A percentile compares a stretch with the other conserved stretches of the same genome.
Evolutionary conservation across 2,113 vertebrate genomes (phyloP).

Genomic region (human (Homo sapiens)): GRCh38 chr6:132299501-132300000

Average conservation of each 20-base stretch:
- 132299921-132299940: neutral
- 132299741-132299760: neutral
- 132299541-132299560: neutral
- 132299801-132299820: neutral
- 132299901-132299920: neutral
- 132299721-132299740: neutral
- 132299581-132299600: no score
- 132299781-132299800: neutral
- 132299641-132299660: neutral
- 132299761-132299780: no score
- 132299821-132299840: constrained; percentile 62
- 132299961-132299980: neutral
- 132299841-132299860: constrained; percentile 43
- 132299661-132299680: neutral
- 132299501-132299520: neutral
- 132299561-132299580: no score
- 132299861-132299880: constrained; percentile 39
- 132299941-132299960: neutral
- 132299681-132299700: neutral
- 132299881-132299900: neutral
- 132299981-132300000: neutral
- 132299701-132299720: neutral
- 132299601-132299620: neutral
- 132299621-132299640: neutral
- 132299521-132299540: neutral